Percentiles rank a stretch among this genome's conserved stretches.
These are phyloP conservation scores for Cremastinae sp. DNA, from an alignment of 2,888 invertebrate species.

Conservation along the genomic window DNA sequence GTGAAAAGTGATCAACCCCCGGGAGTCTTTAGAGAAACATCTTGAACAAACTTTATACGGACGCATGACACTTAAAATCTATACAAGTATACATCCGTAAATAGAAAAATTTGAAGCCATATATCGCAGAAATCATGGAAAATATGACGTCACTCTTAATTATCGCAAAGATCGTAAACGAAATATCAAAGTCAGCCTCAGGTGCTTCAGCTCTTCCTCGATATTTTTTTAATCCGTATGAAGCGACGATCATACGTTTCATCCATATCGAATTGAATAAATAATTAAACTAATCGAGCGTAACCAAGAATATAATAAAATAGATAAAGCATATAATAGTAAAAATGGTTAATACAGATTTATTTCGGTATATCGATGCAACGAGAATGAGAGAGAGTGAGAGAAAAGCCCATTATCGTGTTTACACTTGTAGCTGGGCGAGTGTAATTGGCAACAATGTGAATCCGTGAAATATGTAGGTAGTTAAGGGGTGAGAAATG, in stretches of 20 bases:
- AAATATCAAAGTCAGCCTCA: constrained; percentile 51
- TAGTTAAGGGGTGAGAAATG: constrained; percentile 29
- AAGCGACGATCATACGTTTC: too few species aligned
- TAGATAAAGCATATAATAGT: constrained; percentile 6
- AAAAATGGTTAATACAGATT: too few species aligned
- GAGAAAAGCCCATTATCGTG: constrained; percentile 14
- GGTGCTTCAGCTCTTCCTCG: constrained; percentile 13
- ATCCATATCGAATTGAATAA: constrained; percentile 40
- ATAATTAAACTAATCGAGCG: constrained; percentile 54
- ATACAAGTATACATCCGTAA: neutral
- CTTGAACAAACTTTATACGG: constrained; percentile 18
- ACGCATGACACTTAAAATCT: constrained; percentile 4
- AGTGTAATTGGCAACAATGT: constrained; percentile 10
- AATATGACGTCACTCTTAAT: constrained; percentile 64
- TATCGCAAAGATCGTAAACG: constrained; percentile 59
- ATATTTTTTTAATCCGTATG: neutral
- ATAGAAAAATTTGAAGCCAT: constrained; percentile 3
- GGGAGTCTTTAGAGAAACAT: constrained; percentile 40
- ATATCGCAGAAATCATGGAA: constrained; percentile 38
- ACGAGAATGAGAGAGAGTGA: constrained; percentile 33
- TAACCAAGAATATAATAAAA: constrained; percentile 16
- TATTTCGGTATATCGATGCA: constrained; percentile 29
- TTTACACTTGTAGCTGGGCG: constrained; percentile 11
- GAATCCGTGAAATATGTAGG: constrained; percentile 3
- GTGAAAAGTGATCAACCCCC: constrained; percentile 62